Conservation (phyloP, 2,888 invertebrate species). For the Pharmacophagus antenor region DNA sequence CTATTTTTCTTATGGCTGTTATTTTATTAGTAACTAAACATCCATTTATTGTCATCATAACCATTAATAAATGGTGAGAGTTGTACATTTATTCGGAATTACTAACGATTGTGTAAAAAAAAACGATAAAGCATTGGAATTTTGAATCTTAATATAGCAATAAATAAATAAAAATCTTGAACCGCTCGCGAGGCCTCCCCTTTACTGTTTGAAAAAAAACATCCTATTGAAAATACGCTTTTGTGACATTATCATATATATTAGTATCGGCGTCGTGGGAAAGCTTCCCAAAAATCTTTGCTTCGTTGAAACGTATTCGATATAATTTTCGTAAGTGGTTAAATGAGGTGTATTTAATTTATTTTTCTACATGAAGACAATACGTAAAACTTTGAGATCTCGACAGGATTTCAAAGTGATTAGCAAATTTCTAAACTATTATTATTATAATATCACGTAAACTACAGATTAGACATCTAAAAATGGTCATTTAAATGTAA, state of each 20-base stretch:
- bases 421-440: no score
- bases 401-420: no score
- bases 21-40: no score
- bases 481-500: no score
- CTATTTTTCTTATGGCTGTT: no score
- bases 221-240: conserved; percentile 7
- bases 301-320: conserved; percentile 11
- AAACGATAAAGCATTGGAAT: not conserved
- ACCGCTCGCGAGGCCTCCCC: not conserved
- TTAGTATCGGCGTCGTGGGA: conserved; percentile 6
- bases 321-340: not conserved
- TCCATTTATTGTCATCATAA: no score
- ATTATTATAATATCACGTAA: no score
- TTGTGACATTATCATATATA: conserved; percentile 18
- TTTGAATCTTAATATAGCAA: not conserved
- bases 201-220: conserved; percentile 1
- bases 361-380: not conserved
- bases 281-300: conserved; percentile 9
- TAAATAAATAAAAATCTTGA: not conserved
- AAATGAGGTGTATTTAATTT: not conserved
- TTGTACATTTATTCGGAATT: no score
- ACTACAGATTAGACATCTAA: no score
- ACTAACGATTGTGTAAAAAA: no score
- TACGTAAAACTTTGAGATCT: no score
- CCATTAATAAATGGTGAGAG: no score